Base-by-base conservation (phyloP, 2,888 invertebrate species). In the Nemotelus pantherinus region DNA sequence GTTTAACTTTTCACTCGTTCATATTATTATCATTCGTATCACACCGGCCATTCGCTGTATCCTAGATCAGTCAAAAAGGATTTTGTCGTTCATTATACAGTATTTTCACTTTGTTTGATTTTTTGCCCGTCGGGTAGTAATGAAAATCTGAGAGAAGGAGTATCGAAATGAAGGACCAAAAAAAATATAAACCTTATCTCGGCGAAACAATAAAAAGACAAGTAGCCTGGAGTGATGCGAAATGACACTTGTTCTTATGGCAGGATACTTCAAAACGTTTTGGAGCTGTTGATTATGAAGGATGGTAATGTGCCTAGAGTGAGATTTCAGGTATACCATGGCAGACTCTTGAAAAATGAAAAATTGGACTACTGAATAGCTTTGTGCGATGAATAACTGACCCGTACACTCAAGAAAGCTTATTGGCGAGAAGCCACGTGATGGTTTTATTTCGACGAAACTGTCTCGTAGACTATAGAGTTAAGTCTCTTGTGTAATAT, bases 101-200 rank as follows among this genome's bases (percentile, higher is more conserved):
- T 65, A 45, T 45, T 25, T n/a, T 50, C 57, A 57, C 2, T 9
- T 57, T 57, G 6, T 3, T 65, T 44, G 5, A 39, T 7, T 7
- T 53, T 9, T 55, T 25, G 43, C 7, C 25, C 25, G 70, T 7
- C 10, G 47, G 63, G 74, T 74, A 74, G 60, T 74, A 74, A 74
- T 41, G 74, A 60, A 60, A 74, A 58, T 74, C 74, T 58, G 60
- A 60, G 60, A 60, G 48, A 74, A 39, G 58, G 3, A 74, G 63
- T 48, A 47, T 47, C 45, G 39, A 55, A 70, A 70, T 70, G 70
- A 41, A 41, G 55, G 55, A 53, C 50, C 7, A 55, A 74, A 48
- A 47, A 74, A 74, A 72, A 74, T 48, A 74, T 60, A 74, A 74
- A 60, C 58, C 48, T 60, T 74, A 74, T 74, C 74, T 74, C 39